Conservation (phyloP, 2,888 invertebrate genomes). For the Pinctada fucata region DNA sequence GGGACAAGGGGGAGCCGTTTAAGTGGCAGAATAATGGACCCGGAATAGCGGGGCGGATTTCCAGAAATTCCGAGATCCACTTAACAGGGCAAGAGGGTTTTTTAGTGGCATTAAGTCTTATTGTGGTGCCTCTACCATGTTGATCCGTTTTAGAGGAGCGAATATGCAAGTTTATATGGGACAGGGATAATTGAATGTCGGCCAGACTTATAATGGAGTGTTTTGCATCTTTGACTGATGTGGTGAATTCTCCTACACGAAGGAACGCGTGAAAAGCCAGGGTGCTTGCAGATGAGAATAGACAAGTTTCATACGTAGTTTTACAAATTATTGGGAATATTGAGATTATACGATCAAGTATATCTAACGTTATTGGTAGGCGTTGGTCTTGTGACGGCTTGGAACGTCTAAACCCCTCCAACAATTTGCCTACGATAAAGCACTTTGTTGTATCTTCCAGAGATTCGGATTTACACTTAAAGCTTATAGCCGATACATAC, state of each 20-base stretch:
- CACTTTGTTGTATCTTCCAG: neutral
- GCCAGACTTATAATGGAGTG: too few relatives aligned
- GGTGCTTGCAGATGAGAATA: neutral
- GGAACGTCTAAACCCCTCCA: neutral
- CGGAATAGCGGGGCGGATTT: neutral
- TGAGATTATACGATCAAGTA: neutral
- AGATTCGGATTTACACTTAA: too few relatives aligned
- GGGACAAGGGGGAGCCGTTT: neutral
- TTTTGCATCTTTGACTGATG: too few relatives aligned
- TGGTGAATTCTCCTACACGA: neutral
- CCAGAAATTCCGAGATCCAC: neutral
- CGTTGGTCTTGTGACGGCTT: neutral
- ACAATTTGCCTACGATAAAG: too few relatives aligned
- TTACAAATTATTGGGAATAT: neutral
- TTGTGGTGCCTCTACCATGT: neutral
- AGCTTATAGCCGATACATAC: neutral
- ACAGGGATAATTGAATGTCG: too few relatives aligned
- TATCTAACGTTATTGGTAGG: neutral
- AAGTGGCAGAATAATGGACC: neutral
- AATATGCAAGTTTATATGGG: too few relatives aligned
- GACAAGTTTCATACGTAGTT: neutral
- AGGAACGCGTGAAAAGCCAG: neutral
- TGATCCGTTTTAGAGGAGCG: neutral
- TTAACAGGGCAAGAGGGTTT: neutral
- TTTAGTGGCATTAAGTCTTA: neutral